Base-by-base conservation (phyloP, 2,888 invertebrate genomes). In the Acrobasis repandana region DNA sequence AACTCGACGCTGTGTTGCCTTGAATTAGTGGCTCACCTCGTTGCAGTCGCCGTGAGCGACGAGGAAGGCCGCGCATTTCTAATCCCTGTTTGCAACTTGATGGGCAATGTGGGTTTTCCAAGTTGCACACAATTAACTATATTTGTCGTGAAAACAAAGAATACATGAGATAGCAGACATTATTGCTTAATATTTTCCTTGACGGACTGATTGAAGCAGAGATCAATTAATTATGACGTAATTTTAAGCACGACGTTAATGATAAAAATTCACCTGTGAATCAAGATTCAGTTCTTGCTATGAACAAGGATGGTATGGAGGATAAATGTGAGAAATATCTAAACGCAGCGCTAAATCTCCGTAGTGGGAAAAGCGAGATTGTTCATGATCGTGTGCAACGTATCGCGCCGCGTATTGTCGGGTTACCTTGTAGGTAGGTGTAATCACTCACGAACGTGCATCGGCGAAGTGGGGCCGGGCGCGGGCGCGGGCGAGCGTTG, bases 11-110 rank as follows among this genome's bases (percentile, higher is more conserved):
- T 77, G 79, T 80, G 75, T 87, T 70, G 75, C 88, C 89, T 89
- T 88, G 88, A 85, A 79, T 72, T 78, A 82, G 79, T 79, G 73
- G 86, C 80, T 90, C 79, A 86, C 89, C 88, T 90, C 88, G 88
- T 76, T 68, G 70, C 73, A 67, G 77, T 58, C 69, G 69, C 74
- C 67, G 78, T 60, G 52, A 60, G 74, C 75, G 73, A 75, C 69
- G 75, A 80, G 82, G 85, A 88, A 90, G 90, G 90, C 83, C 86
- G 76, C 76, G 77, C 83, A 85, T 88, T 85, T 87, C 88, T 88
- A 88, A 89, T 83, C 77, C 78, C 76, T 46, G 38, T 73, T 76
- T 71, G 67, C 68, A 59, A 72, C 73, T 71, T 68, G 65, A 70
- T 74, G 50, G 50, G 36, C 15, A 28, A 50, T 51, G 43, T 51